Conservation (phyloP, 1,140 invertebrate species). For the Brachionus manjavacas region DNA sequence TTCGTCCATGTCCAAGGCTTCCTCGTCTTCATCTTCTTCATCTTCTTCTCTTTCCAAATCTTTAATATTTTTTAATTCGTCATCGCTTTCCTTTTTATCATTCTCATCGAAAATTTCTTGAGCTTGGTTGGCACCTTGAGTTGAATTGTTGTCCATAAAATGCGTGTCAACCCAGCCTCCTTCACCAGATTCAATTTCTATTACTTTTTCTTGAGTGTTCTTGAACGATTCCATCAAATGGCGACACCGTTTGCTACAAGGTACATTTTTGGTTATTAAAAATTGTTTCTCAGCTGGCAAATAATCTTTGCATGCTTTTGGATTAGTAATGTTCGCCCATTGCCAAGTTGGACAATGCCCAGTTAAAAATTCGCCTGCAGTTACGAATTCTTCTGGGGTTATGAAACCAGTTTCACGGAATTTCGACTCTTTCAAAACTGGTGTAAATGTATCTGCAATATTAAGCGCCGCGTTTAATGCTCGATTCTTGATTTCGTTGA, state of each 20-base stretch:
- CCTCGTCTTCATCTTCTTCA: slow-evolving; percentile 79
- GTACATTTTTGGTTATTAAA: slow-evolving; percentile 83
- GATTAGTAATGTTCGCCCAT: slow-evolving; percentile 83
- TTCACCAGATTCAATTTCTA: slow-evolving; percentile 79
- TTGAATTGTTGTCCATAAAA: slow-evolving; percentile 64
- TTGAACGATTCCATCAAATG: slow-evolving; percentile 50
- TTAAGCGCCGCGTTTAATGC: slow-evolving; percentile 66
- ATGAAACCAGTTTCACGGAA: slow-evolving; percentile 95
- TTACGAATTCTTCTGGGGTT: slow-evolving; percentile 82
- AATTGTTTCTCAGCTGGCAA: slow-evolving; percentile 93
- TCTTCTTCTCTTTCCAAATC: slow-evolving; percentile 31
- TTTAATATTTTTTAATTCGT: slow-evolving; percentile 2
- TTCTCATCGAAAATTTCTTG: slow-evolving; percentile 14
- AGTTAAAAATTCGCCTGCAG: slow-evolving; percentile 93
- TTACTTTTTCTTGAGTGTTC: slow-evolving; percentile 60
- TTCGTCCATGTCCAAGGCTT: slow-evolving; percentile 92
- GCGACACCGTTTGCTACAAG: slow-evolving; percentile 38
- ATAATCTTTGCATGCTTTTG: slow-evolving; percentile 71
- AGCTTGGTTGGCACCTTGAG: background rate
- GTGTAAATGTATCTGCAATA: slow-evolving; percentile 90
- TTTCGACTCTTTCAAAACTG: slow-evolving; percentile 95
- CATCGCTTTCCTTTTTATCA: slow-evolving; percentile 4
- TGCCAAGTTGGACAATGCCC: slow-evolving; percentile 99
- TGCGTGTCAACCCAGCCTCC: slow-evolving; percentile 99
- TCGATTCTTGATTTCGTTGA: slow-evolving; percentile 37